Percentiles rank a stretch among this genome's conserved stretches.
These are phyloP conservation scores for Caenorhabditis brenneri DNA, from an alignment of 1,140 invertebrate species.

Conservation along the genomic window DNA sequence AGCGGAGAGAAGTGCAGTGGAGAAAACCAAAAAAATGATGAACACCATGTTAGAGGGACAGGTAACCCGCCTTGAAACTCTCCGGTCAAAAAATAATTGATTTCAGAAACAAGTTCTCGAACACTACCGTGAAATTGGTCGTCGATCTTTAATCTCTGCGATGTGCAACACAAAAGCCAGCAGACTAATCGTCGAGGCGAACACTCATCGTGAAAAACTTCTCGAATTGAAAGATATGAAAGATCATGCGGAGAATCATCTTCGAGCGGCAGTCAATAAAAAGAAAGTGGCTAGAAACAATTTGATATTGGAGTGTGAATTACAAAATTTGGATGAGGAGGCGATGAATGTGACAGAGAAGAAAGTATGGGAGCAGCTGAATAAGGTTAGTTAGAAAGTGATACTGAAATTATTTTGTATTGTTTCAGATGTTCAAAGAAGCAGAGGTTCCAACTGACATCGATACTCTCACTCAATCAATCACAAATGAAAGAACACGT, in stretches of 20 bases:
- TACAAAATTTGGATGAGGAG: neutral
- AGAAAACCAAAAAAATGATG: no score
- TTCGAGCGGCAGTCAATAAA: neutral
- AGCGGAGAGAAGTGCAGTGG: no score
- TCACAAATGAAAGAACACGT: constrained; percentile 47
- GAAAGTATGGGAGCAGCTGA: neutral
- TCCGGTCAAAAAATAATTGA: no score
- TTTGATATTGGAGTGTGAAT: neutral
- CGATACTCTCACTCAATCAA: constrained; percentile 52
- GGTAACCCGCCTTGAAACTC: no score
- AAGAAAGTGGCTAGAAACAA: neutral
- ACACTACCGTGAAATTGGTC: neutral
- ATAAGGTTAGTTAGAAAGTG: neutral
- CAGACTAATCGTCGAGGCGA: neutral
- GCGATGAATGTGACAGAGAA: neutral
- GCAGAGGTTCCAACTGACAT: constrained; percentile 51
- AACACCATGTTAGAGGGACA: no score
- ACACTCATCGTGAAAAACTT: neutral
- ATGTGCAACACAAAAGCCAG: neutral
- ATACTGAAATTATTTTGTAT: neutral
- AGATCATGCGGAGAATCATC: neutral
- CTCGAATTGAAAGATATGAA: neutral
- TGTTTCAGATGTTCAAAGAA: constrained; percentile 49
- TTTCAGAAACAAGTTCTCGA: neutral
- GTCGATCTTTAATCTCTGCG: neutral